A percentile compares a stretch with the other conserved stretches of the same genome.
Conservation (phyloP, 2,113 vertebrate genomes). For the Megalops atlanticus region DNA sequence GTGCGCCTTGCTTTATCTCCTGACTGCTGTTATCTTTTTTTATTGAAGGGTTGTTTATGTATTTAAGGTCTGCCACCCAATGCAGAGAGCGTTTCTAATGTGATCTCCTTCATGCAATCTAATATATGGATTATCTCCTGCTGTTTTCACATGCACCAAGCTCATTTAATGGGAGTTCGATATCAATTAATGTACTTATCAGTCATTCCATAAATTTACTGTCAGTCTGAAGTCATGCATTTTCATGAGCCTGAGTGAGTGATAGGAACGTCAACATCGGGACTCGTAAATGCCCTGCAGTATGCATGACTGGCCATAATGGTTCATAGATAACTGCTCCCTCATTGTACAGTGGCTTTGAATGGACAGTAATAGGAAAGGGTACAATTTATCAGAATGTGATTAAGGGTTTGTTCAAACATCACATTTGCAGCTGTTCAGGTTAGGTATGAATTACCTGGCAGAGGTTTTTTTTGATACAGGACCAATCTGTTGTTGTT, state of each 20-base stretch:
- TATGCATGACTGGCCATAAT: neutral
- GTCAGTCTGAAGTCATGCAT: constrained; percentile 11
- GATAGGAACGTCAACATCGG: neutral
- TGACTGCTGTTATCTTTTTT: neutral
- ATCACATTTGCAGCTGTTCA: too few species aligned
- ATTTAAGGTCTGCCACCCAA: constrained; percentile 15
- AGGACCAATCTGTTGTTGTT: too few species aligned
- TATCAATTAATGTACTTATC: constrained; percentile 16
- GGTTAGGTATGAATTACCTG: too few species aligned
- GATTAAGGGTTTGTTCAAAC: neutral
- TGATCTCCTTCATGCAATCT: neutral
- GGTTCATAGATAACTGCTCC: neutral
- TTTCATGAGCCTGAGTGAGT: neutral
- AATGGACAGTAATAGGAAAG: neutral
- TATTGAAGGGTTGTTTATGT: neutral
- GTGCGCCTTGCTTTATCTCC: constrained; percentile 20
- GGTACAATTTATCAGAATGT: neutral
- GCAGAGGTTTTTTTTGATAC: too few species aligned
- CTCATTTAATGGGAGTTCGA: constrained; percentile 11
- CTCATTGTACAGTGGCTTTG: neutral
- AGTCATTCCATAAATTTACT: neutral
- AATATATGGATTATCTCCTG: neutral
- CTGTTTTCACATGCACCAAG: constrained; percentile 8
- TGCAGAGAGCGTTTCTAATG: constrained; percentile 9
- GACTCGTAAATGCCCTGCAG: neutral